Conservation (phyloP, 2,113 vertebrate genomes). For the Merops nubicus region DNA sequence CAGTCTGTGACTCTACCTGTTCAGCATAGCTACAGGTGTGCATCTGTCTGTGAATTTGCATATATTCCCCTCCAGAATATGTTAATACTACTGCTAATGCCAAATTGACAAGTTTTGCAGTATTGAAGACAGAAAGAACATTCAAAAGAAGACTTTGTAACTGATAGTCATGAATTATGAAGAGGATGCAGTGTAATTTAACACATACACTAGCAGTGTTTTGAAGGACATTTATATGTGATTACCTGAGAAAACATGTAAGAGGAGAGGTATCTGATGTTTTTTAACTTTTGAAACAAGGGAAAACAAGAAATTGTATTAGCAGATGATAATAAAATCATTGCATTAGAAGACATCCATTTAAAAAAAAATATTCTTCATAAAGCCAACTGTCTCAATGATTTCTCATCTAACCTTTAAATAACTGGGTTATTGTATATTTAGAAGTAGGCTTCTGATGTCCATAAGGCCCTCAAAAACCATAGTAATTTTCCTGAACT, state of each 20-base stretch:
- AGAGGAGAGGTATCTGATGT: background rate
- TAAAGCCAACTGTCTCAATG: background rate
- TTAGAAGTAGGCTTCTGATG: background rate
- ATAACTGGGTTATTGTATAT: background rate
- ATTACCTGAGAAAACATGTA: background rate
- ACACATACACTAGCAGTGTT: background rate
- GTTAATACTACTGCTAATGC: background rate
- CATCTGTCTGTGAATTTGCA: background rate
- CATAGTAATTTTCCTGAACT: background rate
- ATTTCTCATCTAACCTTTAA: slow-evolving; percentile 25
- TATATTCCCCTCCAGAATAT: background rate
- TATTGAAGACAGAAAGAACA: background rate
- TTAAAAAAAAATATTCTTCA: background rate
- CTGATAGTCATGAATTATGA: background rate
- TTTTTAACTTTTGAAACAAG: background rate
- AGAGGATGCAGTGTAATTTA: background rate
- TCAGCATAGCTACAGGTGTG: background rate
- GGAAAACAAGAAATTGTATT: background rate
- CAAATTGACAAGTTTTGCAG: background rate
- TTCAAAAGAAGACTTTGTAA: background rate
- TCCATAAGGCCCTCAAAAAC: background rate
- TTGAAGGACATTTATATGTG: background rate
- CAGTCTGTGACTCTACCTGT: background rate
- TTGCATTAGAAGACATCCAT: background rate
- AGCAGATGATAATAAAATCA: background rate